Conservation (phyloP, 92 coral and sea anemone species). For the Palythoa heliodiscus region DNA sequence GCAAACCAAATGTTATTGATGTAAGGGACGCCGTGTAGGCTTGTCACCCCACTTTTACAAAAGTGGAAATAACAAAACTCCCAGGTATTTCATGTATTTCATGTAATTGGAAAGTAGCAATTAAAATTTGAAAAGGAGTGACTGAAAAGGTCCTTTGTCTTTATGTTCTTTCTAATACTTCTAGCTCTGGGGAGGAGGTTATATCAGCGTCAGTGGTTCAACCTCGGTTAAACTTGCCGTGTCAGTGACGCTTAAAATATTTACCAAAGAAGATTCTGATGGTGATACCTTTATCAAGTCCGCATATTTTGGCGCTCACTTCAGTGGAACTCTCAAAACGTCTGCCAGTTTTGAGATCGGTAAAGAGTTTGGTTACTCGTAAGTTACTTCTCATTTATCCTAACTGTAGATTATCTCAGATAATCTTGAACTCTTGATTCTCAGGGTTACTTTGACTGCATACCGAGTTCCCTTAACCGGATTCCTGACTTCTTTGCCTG, state of each 20-base stretch:
- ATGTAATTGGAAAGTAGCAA: neutral
- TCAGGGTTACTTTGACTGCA: too few relatives aligned
- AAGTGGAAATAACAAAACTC: too few relatives aligned
- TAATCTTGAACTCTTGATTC: too few relatives aligned
- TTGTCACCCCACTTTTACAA: too few relatives aligned
- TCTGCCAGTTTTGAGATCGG: conserved; percentile 40
- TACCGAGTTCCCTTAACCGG: too few relatives aligned
- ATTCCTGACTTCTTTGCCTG: too few relatives aligned
- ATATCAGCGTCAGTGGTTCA: neutral
- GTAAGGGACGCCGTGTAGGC: too few relatives aligned
- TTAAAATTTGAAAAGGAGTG: too few relatives aligned
- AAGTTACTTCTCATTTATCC: neutral
- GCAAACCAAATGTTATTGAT: too few relatives aligned
- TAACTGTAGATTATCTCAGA: too few relatives aligned
- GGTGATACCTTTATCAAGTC: conserved; percentile 41
- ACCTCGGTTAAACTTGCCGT: conserved; percentile 10
- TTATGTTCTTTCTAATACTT: neutral
- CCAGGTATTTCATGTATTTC: neutral
- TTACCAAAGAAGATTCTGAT: conserved; percentile 39
- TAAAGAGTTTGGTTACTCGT: conserved; percentile 31
- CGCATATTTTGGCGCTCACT: conserved; percentile 51
- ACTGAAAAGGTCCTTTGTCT: neutral
- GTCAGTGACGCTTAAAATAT: conserved; percentile 38
- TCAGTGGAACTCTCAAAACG: conserved; percentile 28
- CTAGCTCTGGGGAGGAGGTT: conserved; percentile 18